These are phyloP conservation scores for Drosophila orosa DNA, from an alignment of 1,140 invertebrate genomes.

Conservation along the genomic window DNA sequence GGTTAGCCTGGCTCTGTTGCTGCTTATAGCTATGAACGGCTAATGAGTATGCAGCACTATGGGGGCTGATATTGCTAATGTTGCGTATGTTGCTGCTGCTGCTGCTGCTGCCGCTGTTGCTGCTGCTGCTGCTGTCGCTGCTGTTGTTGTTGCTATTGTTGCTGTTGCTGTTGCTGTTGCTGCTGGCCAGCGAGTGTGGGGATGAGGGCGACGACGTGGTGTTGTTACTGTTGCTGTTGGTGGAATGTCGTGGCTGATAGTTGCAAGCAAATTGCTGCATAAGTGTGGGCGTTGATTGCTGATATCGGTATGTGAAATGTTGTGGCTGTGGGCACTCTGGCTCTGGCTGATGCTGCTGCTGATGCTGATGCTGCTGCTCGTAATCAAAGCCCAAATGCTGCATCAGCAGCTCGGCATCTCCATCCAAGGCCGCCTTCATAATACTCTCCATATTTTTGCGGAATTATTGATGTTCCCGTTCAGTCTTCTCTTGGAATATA, in stretches of 20 bases:
- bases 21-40: constrained; percentile 65
- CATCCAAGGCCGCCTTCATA: constrained; percentile 62
- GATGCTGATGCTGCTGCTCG: constrained; percentile 25
- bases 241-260: constrained; percentile 70
- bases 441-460: constrained; percentile 71
- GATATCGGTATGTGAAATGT: constrained; percentile 64
- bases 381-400: constrained; percentile 46
- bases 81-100: constrained; percentile 23
- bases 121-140: constrained; percentile 10
- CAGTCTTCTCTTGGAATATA: constrained; percentile 69
- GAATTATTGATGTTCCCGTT: constrained; percentile 42
- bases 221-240: constrained; percentile 13
- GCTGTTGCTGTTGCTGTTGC: constrained; percentile 10
- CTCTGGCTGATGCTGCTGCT: constrained; percentile 40
- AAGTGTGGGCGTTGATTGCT: constrained; percentile 58
- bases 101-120: constrained; percentile 23
- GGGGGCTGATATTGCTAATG: constrained; percentile 21
- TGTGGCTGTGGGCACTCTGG: constrained; percentile 40
- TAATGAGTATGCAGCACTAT: constrained; percentile 62
- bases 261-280: constrained; percentile 65
- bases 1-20: constrained; percentile 62
- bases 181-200: constrained; percentile 59
- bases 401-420: constrained; percentile 63
- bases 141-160: constrained; percentile 19
- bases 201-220: constrained; percentile 71